Conservation (phyloP, 1,140 invertebrate species). For the Cherax destructor region DNA sequence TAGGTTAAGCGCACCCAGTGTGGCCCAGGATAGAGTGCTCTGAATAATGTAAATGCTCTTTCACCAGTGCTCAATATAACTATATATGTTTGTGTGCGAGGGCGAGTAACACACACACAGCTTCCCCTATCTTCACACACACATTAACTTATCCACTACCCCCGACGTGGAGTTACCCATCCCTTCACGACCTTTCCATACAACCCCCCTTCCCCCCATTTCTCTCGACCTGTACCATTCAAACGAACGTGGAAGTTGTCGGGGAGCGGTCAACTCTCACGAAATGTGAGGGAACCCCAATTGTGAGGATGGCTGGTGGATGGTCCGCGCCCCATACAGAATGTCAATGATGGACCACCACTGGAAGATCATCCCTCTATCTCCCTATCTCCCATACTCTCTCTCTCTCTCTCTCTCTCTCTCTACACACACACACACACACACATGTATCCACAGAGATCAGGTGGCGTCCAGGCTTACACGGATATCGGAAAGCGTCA, state of each 20-base stretch:
- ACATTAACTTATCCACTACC: no score
- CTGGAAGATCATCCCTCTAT: background rate
- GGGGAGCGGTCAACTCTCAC: slow-evolving; percentile 8
- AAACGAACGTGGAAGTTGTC: background rate
- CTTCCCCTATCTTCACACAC: no score
- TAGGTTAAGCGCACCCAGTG: no score
- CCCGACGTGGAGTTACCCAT: no score
- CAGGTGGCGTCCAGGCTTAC: no score
- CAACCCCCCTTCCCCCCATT: background rate
- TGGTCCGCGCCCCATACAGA: background rate
- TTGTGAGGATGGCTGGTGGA: slow-evolving; percentile 11
- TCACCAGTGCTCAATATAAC: background rate
- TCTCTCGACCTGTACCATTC: background rate
- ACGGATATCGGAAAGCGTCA: no score
- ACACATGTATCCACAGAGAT: background rate
- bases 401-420: no score
- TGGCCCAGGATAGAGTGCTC: no score
- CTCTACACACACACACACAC: background rate
- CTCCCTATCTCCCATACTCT: background rate
- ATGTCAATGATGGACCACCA: slow-evolving; percentile 2
- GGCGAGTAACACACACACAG: no score
- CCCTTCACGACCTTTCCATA: background rate
- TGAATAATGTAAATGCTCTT: background rate
- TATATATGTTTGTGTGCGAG: no score
- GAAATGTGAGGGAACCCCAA: slow-evolving; percentile 8